Evolutionary conservation across 2,113 vertebrate species (phyloP), one percentile per base, ranked within the genome.

Genomic region (Syrmaticus mikado): DNA sequence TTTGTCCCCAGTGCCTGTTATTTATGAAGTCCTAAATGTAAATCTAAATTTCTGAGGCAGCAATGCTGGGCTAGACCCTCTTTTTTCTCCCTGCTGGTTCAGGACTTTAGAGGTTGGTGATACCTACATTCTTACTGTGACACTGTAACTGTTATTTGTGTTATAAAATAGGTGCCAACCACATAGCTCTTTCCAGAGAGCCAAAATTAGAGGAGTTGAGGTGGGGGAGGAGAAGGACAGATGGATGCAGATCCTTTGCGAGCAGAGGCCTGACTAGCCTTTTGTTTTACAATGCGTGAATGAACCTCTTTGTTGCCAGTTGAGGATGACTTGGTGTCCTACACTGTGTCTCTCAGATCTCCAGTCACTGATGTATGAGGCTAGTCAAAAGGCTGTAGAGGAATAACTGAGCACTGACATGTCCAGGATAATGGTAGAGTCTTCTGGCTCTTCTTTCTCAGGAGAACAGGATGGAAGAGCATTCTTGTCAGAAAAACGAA

Each of bases 51-150:
- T 74, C 30, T 86, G 71, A 72, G 52, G 34, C 57, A 70, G 27
- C 38, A 32, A 0, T 61, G 13, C n/a, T 77, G 81, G 15, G 7
- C 60, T 65, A 61, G 61, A 13, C 0, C 5, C 4, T 8, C 8
- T 58, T 57, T 50, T 32, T 82, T 81, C 46, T 90, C 27, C 27
- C 16, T 89, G 62, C 8, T 52, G 58, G 45, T 43, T 85, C 45
- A 79, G 64, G 43, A 43, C 6, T 92, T 60, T 12, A 61, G n/a
- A 53, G 52, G 6, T 43, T 74, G 19, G 7, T 86, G n/a, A 20
- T 60, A 34, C 40, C 11, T 36, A 19, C 20, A 5, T 3, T 74
- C 10, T 53, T 66, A 8, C 57, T 82, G 41, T 87, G 60, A 55
- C 25, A 58, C 50, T 1, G 0, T 60, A 57, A 11, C 21, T 60